Conservation (phyloP, 1,140 invertebrate species). For the Cydia pomonella region DNA sequence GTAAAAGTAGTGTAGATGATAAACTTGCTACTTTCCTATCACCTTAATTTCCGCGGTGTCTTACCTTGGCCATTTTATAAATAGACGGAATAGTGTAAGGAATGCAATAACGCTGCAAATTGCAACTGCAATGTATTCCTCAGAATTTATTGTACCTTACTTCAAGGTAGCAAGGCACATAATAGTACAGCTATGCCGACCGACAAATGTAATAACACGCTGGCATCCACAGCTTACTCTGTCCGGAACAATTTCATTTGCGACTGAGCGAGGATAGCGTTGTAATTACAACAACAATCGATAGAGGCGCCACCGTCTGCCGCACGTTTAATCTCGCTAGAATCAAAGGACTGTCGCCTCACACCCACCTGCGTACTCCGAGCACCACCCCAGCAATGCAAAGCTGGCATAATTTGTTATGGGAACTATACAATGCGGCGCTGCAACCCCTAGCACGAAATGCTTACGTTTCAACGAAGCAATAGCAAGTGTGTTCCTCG, state of each 20-base stretch:
- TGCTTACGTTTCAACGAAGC: conserved; percentile 36
- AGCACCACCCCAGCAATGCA: conserved; percentile 50
- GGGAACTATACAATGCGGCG: conserved; percentile 49
- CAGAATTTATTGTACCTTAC: conserved; percentile 26
- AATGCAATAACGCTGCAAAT: conserved; percentile 31
- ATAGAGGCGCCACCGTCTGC: conserved; percentile 80
- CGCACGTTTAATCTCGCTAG: conserved; percentile 79
- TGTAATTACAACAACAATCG: conserved; percentile 81
- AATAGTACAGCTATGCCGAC: conserved; percentile 44
- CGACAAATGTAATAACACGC: conserved; percentile 66
- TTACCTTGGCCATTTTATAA: conserved; percentile 1
- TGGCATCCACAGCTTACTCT: conserved; percentile 73
- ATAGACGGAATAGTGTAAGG: not conserved
- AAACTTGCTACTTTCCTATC: no score
- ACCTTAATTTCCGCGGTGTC: not conserved
- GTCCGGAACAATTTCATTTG: conserved; percentile 80
- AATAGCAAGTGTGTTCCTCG: conserved; percentile 44
- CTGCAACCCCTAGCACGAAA: not conserved
- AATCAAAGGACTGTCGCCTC: conserved; percentile 79
- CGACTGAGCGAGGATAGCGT: conserved; percentile 78
- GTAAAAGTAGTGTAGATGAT: no score
- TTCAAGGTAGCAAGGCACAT: conserved; percentile 47
- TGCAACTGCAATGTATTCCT: conserved; percentile 13
- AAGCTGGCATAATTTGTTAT: conserved; percentile 39
- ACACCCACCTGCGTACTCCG: conserved; percentile 63